A percentile compares a stretch with the other conserved stretches of the same genome.
These are phyloP conservation scores for Nineta flava DNA, from an alignment of 2,888 invertebrate species.

Conservation along the genomic window DNA sequence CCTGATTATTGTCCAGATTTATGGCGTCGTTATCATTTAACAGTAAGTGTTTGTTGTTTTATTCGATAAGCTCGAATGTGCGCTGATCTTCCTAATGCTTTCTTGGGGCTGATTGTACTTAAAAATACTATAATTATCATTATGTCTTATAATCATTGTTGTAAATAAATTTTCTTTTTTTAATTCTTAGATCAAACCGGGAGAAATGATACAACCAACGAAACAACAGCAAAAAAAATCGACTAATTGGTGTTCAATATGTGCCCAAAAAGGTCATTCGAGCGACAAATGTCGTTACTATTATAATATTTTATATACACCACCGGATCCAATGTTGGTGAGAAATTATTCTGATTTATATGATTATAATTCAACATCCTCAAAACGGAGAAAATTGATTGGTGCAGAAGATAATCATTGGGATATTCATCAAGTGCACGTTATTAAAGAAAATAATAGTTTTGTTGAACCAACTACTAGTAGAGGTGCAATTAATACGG, in stretches of 20 bases:
- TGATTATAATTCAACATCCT: neutral
- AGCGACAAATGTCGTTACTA: neutral
- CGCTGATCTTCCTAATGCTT: no score
- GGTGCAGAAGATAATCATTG: neutral
- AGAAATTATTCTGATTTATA: neutral
- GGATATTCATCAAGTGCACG: neutral
- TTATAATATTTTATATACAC: neutral
- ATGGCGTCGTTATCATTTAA: constrained; percentile 3
- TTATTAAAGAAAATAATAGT: neutral
- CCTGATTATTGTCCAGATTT: neutral
- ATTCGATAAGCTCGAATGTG: no score
- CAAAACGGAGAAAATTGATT: neutral
- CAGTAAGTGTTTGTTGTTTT: neutral
- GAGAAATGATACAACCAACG: neutral
- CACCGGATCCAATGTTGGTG: neutral
- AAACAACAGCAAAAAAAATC: neutral
- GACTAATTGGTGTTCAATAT: neutral
- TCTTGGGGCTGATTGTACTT: neutral
- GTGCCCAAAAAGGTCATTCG: neutral
- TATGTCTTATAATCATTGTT: neutral
- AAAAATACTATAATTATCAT: neutral
- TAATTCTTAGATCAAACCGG: neutral
- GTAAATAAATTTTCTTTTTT: neutral
- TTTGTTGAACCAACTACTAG: neutral
- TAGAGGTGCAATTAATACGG: no score